These are phyloP conservation scores for Toxotes jaculatrix DNA, from an alignment of 2,113 vertebrate species.

Conservation along the genomic window DNA sequence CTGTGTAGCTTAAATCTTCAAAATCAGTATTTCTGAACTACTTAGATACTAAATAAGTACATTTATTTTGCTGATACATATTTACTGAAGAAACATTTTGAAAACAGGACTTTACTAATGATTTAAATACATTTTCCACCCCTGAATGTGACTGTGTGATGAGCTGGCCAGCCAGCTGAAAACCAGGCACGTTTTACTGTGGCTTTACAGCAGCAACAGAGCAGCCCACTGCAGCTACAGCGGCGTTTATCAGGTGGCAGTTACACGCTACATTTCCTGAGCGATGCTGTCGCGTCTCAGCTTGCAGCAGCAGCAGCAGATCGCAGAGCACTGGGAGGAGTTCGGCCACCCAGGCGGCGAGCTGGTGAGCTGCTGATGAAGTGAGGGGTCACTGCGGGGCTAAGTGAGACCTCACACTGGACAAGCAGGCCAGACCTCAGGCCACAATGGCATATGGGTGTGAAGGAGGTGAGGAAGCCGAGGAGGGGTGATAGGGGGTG, in stretches of 20 bases:
- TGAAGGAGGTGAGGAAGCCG: slow-evolving; percentile 69
- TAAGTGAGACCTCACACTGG: slow-evolving; percentile 81
- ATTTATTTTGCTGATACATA: too few species aligned
- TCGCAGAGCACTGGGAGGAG: slow-evolving; percentile 10
- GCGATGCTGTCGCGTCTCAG: slow-evolving; percentile 19
- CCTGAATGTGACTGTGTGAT: background rate
- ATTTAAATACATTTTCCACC: background rate
- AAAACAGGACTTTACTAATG: background rate
- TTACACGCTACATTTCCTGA: slow-evolving; percentile 50
- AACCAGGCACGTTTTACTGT: background rate
- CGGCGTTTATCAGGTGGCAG: slow-evolving; percentile 46
- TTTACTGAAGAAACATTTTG: background rate
- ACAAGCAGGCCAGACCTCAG: slow-evolving; percentile 68
- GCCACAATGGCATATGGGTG: slow-evolving; percentile 73
- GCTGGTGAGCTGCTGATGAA: slow-evolving; percentile 63
- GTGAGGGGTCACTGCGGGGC: slow-evolving; percentile 71
- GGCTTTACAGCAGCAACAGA: slow-evolving; percentile 7
- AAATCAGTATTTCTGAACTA: background rate
- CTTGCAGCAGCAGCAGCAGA: slow-evolving; percentile 35
- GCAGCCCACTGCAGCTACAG: background rate
- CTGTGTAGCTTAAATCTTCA: background rate
- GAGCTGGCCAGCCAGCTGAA: background rate
- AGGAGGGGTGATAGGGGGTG: slow-evolving; percentile 2
- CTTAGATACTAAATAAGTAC: background rate
- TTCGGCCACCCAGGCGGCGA: slow-evolving; percentile 66